phyloP scores from a whole-genome alignment of 2,888 invertebrate species.

The Caradrina kadenii region DNA sequence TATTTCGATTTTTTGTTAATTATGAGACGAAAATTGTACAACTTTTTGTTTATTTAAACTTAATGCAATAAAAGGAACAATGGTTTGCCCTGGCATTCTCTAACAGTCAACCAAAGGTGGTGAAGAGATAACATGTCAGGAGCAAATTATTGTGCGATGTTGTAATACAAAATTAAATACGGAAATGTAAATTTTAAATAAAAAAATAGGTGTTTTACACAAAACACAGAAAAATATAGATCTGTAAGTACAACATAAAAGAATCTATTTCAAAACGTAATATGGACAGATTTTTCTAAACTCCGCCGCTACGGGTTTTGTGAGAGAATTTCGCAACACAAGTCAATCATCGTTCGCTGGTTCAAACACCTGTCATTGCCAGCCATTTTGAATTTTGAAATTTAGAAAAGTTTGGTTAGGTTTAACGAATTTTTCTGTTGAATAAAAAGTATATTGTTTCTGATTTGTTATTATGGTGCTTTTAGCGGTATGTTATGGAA shows the following conservation, averaged over 20 bases:
- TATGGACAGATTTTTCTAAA: slow-evolving; percentile 35
- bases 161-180: no score
- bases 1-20: slow-evolving; percentile 25
- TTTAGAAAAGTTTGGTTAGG: slow-evolving; percentile 56
- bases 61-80: no score
- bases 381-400: slow-evolving; percentile 53
- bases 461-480: slow-evolving; percentile 16
- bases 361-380: slow-evolving; percentile 50
- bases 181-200: no score
- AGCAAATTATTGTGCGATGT: no score
- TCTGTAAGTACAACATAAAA: no score
- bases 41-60: no score
- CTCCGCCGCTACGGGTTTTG: slow-evolving; percentile 15
- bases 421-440: slow-evolving; percentile 32
- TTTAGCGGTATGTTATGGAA: no score
- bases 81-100: no score
- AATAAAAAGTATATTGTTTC: slow-evolving; percentile 12
- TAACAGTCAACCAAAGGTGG: no score
- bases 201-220: no score
- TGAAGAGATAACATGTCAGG: no score
- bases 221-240: no score
- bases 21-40: background rate
- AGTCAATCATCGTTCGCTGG: slow-evolving; percentile 54
- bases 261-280: background rate
- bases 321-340: slow-evolving; percentile 37